Evolutionary conservation across 2,888 invertebrate genomes (phyloP).

Genomic region (Dasysyrphus tricinctus): DNA sequence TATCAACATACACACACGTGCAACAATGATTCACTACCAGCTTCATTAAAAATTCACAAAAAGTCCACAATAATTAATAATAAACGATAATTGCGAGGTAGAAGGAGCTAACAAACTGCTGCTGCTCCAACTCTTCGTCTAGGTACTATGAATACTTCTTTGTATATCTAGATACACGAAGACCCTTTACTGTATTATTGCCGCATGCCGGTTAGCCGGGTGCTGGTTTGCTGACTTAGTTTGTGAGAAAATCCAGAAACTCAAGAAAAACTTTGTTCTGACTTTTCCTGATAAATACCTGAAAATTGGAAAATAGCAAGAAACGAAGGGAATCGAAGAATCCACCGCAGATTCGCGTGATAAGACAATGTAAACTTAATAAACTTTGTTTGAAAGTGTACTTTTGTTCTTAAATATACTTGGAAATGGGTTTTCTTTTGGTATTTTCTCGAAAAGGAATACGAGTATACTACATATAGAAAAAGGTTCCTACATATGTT

Average conservation of each 20-base stretch:
- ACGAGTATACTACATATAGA: not conserved
- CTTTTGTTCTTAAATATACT: conserved; percentile 1
- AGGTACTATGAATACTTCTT: conserved; percentile 10
- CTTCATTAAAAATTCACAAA: conserved; percentile 75
- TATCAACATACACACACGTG: conserved; percentile 51
- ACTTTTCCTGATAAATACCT: conserved; percentile 66
- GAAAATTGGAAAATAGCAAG: conserved; percentile 68
- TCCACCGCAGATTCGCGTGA: conserved; percentile 68
- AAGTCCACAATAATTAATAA: conserved; percentile 75
- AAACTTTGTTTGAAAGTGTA: conserved; percentile 57
- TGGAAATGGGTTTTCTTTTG: conserved; percentile 25
- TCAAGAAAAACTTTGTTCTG: conserved; percentile 40
- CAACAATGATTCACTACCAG: conserved; percentile 69
- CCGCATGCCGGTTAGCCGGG: conserved; percentile 35
- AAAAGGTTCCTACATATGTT: conserved; percentile 5
- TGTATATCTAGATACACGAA: not conserved
- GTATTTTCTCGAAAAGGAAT: conserved; percentile 24
- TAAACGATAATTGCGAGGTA: conserved; percentile 74
- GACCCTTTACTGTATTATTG: conserved; percentile 45
- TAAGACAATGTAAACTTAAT: conserved; percentile 74
- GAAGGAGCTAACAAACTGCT: conserved; percentile 68
- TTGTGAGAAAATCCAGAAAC: conserved; percentile 64
- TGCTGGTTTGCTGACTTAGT: conserved; percentile 32
- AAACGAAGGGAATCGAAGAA: conserved; percentile 73
- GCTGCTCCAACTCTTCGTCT: conserved; percentile 26